Percentiles rank a stretch among this genome's conserved stretches.
phyloP scores from a whole-genome alignment of 2,113 vertebrate genomes.

The Cheirogaleus medius region DNA sequence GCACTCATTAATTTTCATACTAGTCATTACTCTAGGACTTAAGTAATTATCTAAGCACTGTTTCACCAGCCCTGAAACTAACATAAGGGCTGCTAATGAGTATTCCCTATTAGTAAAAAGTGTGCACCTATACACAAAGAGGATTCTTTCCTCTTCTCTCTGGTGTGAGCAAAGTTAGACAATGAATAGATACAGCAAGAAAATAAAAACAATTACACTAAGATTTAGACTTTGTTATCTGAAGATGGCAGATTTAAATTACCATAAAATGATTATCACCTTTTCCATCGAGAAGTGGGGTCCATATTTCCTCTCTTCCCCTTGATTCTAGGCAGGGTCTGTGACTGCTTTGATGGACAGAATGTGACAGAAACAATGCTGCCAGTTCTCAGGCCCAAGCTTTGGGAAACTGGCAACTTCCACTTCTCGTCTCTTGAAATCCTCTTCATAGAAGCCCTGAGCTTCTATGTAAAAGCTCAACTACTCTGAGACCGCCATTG shows the following conservation, averaged over 20 bases:
- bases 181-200: not conserved
- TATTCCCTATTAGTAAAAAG: not conserved
- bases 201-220: not conserved
- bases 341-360: not conserved
- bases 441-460: not conserved
- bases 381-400: not conserved
- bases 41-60: not conserved
- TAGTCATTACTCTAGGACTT: not conserved
- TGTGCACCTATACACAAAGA: not conserved
- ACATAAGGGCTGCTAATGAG: not conserved
- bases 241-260: not conserved
- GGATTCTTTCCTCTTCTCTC: not conserved
- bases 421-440: not conserved
- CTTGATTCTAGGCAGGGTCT: not conserved
- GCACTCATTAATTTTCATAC: not conserved
- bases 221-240: not conserved
- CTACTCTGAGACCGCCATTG: not conserved
- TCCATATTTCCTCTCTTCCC: not conserved
- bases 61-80: not conserved
- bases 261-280: not conserved
- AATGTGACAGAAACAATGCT: not conserved
- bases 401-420: not conserved
- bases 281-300: not conserved
- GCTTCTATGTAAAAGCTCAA: not conserved
- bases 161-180: not conserved